Evolutionary conservation across 92 coral and sea anemone species (phyloP), one percentile per base, ranked within the genome.

Genomic region (Diadumene lineata): DNA sequence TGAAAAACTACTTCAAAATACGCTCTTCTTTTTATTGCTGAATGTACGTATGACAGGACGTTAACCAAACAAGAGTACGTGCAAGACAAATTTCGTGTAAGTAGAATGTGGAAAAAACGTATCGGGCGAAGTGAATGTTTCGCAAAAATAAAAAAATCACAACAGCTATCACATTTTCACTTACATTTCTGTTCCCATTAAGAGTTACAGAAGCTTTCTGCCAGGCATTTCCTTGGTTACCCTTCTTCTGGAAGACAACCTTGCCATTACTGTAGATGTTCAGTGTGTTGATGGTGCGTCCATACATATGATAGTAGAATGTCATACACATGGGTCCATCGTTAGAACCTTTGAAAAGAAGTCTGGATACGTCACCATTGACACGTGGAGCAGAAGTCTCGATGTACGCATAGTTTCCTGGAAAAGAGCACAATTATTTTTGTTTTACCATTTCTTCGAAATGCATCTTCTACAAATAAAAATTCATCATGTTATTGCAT

Each of bases 241-340:
- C 82, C 4, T 34, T 30, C 66, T 9, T 62, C 0, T 21, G 27
- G 19, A 69, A 68, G 30, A 69, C 64, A 60, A 0, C 26, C 10
- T 17, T 9, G 2, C 55, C 50, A 11, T 79, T 73, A 38, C 25
- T 70, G 31, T 60, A 62, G 72, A 82, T 64, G 26, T 58, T 82
- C 21, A 82, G 50, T 22, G 72, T 29, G 34, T 69, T 69, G 34
- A 82, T 75, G 19, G 31, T 16, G 18, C 1, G 18, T 8, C 87
- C 87, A 68, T 46, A 69, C 87, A 82, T 69, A 64, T 82, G 82
- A 60, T 82, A 82, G 61, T 46, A 82, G 70, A 82, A 82, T 43
- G 80, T 60, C 50, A 82, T 70, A 73, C 87, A 82, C 58, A 61
- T 50, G 69, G 25, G 34, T 10, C 87, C 87, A 28, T 38, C 15